Percentiles rank a stretch among this genome's conserved stretches.
phyloP scores from a whole-genome alignment of 2,797 vertebrate genomes.

The Masticophis lateralis region DNA sequence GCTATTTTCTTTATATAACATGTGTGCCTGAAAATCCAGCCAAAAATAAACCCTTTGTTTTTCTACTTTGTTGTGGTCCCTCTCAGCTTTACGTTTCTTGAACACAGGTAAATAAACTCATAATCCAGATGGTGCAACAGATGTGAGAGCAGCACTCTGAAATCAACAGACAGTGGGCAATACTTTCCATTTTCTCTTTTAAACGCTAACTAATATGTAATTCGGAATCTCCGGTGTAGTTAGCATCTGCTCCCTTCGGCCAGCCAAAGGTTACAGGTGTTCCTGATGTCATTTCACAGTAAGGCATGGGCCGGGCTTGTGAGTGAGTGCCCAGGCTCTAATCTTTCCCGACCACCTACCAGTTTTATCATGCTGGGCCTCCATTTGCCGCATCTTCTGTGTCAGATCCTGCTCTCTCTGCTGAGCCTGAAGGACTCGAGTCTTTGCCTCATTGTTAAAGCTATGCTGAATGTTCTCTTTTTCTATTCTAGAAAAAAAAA shows the following conservation, averaged over 20 bases:
- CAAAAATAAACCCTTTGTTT: slow-evolving; percentile 98
- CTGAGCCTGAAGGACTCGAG: slow-evolving; percentile 79
- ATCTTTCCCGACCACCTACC: slow-evolving; percentile 85
- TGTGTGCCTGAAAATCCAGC: slow-evolving; percentile 92
- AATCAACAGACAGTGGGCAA: slow-evolving; percentile 91
- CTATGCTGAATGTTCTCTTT: slow-evolving; percentile 81
- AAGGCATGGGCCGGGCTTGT: slow-evolving; percentile 78
- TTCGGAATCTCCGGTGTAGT: slow-evolving; percentile 83
- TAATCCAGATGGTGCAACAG: slow-evolving; percentile 99
- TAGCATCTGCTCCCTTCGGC: slow-evolving; percentile 90
- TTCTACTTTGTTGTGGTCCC: slow-evolving; percentile 92
- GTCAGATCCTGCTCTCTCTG: slow-evolving; percentile 85
- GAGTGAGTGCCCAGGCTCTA: slow-evolving; percentile 76
- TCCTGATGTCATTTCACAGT: slow-evolving; percentile 83
- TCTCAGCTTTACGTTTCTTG: slow-evolving; percentile 92
- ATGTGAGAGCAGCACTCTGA: slow-evolving; percentile 96
- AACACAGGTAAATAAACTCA: slow-evolving; percentile 99
- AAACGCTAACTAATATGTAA: slow-evolving; percentile 93
- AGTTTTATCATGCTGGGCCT: slow-evolving; percentile 86
- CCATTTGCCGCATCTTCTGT: slow-evolving; percentile 85
- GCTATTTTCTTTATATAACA: slow-evolving; percentile 99
- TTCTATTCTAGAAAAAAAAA: slow-evolving; percentile 78
- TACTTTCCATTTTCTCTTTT: slow-evolving; percentile 84
- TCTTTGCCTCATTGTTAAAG: slow-evolving; percentile 79
- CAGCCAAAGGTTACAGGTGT: slow-evolving; percentile 95